Percentiles rank a stretch among this genome's conserved stretches.
Evolutionary conservation across 2,797 vertebrate species (phyloP).

Genomic region (Rhincodon typus): DNA sequence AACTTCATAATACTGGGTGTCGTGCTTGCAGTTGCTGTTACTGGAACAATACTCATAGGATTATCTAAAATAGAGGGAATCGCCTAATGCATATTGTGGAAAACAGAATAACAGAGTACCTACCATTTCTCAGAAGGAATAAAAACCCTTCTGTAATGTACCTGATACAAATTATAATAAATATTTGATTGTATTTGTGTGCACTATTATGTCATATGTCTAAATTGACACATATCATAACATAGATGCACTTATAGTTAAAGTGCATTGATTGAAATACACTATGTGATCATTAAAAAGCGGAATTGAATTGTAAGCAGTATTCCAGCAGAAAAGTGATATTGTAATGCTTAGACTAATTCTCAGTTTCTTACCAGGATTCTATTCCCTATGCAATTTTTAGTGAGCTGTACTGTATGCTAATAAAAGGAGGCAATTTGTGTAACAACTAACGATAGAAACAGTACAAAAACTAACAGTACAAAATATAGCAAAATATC

Average conservation of each 20-base stretch:
- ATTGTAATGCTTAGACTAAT: not conserved
- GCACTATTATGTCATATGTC: slow-evolving; percentile 12
- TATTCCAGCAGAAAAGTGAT: not conserved
- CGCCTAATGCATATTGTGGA: not conserved
- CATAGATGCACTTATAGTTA: not conserved
- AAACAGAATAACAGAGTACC: slow-evolving; percentile 22
- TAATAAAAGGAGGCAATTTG: not conserved
- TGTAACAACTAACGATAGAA: not conserved
- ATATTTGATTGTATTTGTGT: slow-evolving; percentile 11
- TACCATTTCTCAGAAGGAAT: slow-evolving; percentile 5
- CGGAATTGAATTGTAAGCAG: not conserved
- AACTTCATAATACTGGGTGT: slow-evolving; percentile 30
- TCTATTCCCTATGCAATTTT: not conserved
- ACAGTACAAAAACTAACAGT: not conserved
- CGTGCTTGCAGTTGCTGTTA: slow-evolving; percentile 18
- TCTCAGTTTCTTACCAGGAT: not conserved
- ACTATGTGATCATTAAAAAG: too few species aligned
- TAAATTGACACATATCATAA: not conserved
- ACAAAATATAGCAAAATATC: not conserved
- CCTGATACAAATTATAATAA: slow-evolving; percentile 30
- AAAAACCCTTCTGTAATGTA: not conserved
- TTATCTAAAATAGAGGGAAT: slow-evolving; percentile 35
- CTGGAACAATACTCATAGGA: slow-evolving; percentile 34
- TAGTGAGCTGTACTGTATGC: not conserved
- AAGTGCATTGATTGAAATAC: not conserved